phyloP scores from a whole-genome alignment of 2,113 vertebrate species.

The Ellobius talpinus region DNA sequence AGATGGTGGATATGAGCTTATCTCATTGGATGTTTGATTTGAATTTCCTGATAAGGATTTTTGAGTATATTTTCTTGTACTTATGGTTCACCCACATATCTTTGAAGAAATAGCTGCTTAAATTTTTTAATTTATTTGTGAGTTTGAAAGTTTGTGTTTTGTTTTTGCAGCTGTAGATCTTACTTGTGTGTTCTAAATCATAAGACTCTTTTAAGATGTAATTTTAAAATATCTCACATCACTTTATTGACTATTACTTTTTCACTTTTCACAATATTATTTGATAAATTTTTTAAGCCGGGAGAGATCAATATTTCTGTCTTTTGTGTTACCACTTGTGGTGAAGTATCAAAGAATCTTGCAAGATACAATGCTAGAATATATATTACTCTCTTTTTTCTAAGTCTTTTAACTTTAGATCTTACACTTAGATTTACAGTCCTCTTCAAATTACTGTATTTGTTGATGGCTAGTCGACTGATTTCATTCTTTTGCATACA shows the following conservation, averaged over 20 bases:
- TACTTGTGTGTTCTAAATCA: background rate
- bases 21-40: background rate
- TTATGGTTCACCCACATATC: background rate
- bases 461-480: background rate
- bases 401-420: background rate
- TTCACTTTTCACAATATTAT: background rate
- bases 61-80: background rate
- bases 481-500: constrained; percentile 3
- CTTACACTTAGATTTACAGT: background rate
- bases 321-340: background rate
- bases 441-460: background rate
- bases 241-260: background rate
- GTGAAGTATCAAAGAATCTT: background rate
- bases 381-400: background rate
- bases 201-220: background rate
- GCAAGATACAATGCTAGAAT: background rate
- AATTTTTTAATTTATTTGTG: background rate
- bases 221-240: background rate
- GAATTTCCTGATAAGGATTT: background rate
- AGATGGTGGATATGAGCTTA: background rate
- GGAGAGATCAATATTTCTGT: background rate
- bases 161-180: background rate
- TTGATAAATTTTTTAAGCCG: background rate
- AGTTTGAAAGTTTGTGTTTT: background rate
- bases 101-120: background rate